Base-by-base conservation (phyloP, 2,797 vertebrate genomes). In the Botia kubotai region DNA sequence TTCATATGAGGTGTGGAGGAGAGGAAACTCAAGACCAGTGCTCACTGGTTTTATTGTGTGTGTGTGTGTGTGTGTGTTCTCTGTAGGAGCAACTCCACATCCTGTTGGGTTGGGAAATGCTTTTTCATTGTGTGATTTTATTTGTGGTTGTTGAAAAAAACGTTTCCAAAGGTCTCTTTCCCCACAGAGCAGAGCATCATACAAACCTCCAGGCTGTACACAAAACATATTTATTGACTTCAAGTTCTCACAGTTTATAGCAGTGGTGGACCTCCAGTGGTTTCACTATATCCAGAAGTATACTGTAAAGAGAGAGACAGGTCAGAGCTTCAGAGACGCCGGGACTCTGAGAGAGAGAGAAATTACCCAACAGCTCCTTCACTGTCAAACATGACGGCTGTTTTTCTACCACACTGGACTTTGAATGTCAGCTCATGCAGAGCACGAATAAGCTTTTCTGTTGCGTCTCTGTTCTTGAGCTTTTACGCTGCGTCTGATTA, bases 151-250 rank as follows among this genome's bases (percentile, higher is more conserved):
- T 53, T 21, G 76, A 17, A 48, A 73, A 80, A 82, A 68, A 50
- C 17, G 55, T 83, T 71, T 65, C 39, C 46, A 83, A 69, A 67
- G 26, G 33, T 66, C 39, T 26, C 48, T 76, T 74, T 69, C 78
- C 19, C 81, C 19, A 52, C 29, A 55, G 75, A 53, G 17, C 12
- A 23, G 80, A 77, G 72, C 79, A 75, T 84, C 85, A 85, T 83
- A 82, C 75, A 77, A 82, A 83, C 70, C 87, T 85, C 77, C 87
- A 86, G 90, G 89, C 88, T 86, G 83, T 63, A 84, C 86, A 82
- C 13, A 70, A 60, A 70, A 60, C 76, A 75, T 81, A 75, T 79
- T 87, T 84, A 85, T 82, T 87, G 86, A 88, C 87, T 80, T 60
- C 58, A 53, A 65, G 73, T 83, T 75, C 65, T 26, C 66, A 65